phyloP scores from a whole-genome alignment of 2,113 vertebrate species.

The Nyctereutes procyonoides region DNA sequence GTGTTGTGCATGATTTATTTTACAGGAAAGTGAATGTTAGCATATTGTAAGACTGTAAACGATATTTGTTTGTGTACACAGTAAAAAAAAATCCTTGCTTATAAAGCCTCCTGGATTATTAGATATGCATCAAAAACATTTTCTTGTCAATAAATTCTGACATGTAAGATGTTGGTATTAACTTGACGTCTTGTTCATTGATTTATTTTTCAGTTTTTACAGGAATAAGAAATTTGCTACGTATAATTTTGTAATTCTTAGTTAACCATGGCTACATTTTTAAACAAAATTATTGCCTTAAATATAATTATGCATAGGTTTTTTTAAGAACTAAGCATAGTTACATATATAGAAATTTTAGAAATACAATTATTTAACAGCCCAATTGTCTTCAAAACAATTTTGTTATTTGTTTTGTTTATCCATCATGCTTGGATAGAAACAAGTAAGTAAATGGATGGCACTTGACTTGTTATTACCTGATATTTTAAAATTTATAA shows the following conservation, averaged over 20 bases:
- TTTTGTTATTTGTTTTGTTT: neutral
- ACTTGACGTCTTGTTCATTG: constrained; percentile 24
- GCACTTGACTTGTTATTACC: neutral
- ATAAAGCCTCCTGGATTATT: neutral
- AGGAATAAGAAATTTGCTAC: neutral
- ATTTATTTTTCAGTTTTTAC: constrained; percentile 14
- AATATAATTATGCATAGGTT: neutral
- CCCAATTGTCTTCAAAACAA: neutral
- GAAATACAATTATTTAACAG: neutral
- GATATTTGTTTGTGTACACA: neutral
- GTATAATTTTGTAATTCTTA: neutral
- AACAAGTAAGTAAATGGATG: neutral
- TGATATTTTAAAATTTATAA: neutral
- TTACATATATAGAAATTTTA: neutral
- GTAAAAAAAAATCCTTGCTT: neutral
- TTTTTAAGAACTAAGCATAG: neutral
- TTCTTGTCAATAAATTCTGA: neutral
- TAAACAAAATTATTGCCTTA: neutral
- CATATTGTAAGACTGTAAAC: neutral
- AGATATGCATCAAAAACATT: neutral
- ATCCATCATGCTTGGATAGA: neutral
- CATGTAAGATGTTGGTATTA: neutral
- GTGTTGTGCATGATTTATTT: neutral
- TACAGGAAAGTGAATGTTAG: neutral
- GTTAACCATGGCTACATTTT: neutral